Evolutionary conservation across 2,888 invertebrate species (phyloP).

Genomic region (Eupithecia abbreviata): DNA sequence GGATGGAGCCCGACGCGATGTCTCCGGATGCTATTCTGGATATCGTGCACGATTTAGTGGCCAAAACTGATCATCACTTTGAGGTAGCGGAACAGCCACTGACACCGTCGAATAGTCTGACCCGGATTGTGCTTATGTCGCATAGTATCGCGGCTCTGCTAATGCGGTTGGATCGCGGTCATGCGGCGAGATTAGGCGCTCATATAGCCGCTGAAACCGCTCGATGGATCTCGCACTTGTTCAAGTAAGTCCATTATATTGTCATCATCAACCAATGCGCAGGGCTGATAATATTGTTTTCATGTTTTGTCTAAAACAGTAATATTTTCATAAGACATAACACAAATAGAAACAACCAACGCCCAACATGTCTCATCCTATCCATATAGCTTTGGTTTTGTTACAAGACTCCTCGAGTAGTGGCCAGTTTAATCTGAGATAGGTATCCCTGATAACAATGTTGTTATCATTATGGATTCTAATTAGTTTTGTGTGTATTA

Average conservation of each 20-base stretch:
- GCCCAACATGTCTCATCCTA: neutral
- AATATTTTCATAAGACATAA: neutral
- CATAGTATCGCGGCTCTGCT: slow-evolving; percentile 95
- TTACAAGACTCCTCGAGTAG: neutral
- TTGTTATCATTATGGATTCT: slow-evolving; percentile 59
- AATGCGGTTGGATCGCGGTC: slow-evolving; percentile 90
- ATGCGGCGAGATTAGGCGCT: slow-evolving; percentile 91
- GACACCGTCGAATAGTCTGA: slow-evolving; percentile 85
- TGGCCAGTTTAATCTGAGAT: neutral
- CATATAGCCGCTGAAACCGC: slow-evolving; percentile 93
- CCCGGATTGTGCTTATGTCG: slow-evolving; percentile 87
- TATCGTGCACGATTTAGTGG: slow-evolving; percentile 83
- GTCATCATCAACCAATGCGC: neutral
- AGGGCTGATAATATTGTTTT: neutral
- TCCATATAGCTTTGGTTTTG: neutral
- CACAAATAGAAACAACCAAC: neutral
- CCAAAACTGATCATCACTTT: slow-evolving; percentile 85
- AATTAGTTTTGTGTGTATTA: slow-evolving; percentile 59
- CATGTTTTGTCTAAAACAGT: neutral
- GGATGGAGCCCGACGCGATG: slow-evolving; percentile 83
- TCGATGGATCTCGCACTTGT: slow-evolving; percentile 93
- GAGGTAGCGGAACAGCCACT: slow-evolving; percentile 86
- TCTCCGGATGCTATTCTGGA: slow-evolving; percentile 85
- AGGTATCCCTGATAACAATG: neutral
- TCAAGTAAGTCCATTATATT: slow-evolving; percentile 83